Evolutionary conservation across 1,140 invertebrate species (phyloP).

Genomic region (Heterodera schachtii): DNA sequence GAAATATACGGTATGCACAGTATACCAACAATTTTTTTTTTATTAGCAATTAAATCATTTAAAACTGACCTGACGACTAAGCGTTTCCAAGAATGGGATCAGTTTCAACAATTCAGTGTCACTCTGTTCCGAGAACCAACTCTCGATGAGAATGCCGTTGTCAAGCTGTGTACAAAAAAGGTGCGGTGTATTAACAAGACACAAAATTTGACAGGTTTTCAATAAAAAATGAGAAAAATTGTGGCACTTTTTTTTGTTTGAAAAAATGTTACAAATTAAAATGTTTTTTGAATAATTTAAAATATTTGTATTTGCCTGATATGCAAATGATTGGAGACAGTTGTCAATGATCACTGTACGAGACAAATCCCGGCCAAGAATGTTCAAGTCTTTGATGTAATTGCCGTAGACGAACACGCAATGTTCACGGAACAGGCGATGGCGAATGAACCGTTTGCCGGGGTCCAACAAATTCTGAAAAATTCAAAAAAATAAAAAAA

Average conservation of each 20-base stretch:
- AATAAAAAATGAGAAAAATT: too few relatives aligned
- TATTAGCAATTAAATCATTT: too few relatives aligned
- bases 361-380: conserved; percentile 85
- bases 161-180: conserved; percentile 71
- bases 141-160: conserved; percentile 95
- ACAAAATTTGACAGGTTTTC: too few relatives aligned
- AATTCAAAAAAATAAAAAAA: background rate
- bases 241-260: too few relatives aligned
- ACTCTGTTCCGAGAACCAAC: conserved; percentile 89
- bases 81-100: conserved; percentile 86
- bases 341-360: conserved; percentile 91
- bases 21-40: background rate
- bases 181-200: too few relatives aligned
- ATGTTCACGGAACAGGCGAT: conserved; percentile 87
- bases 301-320: conserved; percentile 70
- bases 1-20: background rate
- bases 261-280: too few relatives aligned
- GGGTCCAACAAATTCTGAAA: conserved; percentile 82
- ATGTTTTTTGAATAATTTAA: too few relatives aligned
- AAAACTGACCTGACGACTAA: conserved; percentile 65
- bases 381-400: conserved; percentile 92
- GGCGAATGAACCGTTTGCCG: conserved; percentile 78
- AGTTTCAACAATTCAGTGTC: conserved; percentile 89
- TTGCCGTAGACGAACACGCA: conserved; percentile 93
- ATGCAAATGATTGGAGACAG: conserved; percentile 87